phyloP scores from a whole-genome alignment of 2,113 vertebrate species.

The Gambusia affinis region DNA sequence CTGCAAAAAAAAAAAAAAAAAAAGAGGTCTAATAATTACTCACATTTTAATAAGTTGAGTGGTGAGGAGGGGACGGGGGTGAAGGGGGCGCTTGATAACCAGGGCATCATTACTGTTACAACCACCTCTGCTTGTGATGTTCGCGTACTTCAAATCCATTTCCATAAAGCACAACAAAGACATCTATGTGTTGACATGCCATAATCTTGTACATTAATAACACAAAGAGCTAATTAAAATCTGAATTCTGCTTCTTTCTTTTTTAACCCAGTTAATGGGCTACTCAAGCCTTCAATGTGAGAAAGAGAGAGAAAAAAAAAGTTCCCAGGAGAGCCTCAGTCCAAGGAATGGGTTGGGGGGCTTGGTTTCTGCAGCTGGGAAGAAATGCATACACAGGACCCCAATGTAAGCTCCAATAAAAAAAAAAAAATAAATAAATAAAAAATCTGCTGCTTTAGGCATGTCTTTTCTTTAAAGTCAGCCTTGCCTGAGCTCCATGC shows the following conservation, averaged over 20 bases:
- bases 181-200: slow-evolving; percentile 28
- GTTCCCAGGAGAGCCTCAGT: slow-evolving; percentile 63
- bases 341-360: slow-evolving; percentile 56
- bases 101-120: no score
- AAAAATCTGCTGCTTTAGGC: slow-evolving; percentile 54
- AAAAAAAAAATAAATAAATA: no score
- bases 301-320: slow-evolving; percentile 3
- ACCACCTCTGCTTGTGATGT: no score
- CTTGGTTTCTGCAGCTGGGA: slow-evolving; percentile 74
- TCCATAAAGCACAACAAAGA: slow-evolving; percentile 19
- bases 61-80: no score
- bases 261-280: slow-evolving; percentile 43
- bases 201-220: slow-evolving; percentile 42
- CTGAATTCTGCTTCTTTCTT: slow-evolving; percentile 25
- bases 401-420: slow-evolving; percentile 62
- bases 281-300: slow-evolving; percentile 33
- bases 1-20: no score
- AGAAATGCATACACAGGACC: slow-evolving; percentile 72
- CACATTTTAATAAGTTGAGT: no score
- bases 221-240: slow-evolving; percentile 61
- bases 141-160: slow-evolving; percentile 7
- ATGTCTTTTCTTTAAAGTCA: slow-evolving; percentile 73
- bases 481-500: slow-evolving; percentile 62
- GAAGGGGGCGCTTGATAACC: no score
- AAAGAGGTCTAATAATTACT: no score